phyloP scores from a whole-genome alignment of 2,888 invertebrate species.

The Rhyacophila evoluta region DNA sequence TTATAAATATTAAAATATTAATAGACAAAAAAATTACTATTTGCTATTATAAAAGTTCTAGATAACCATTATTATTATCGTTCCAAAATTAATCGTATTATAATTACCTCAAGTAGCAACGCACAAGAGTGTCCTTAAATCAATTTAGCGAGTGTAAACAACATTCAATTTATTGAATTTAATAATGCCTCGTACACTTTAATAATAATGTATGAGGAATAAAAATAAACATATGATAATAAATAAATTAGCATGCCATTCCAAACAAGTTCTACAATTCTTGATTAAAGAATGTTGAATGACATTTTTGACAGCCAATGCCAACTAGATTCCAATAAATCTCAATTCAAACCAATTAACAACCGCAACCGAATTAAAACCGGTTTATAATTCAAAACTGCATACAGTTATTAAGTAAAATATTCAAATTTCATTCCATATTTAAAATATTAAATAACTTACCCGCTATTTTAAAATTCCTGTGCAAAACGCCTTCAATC shows the following conservation, averaged over 20 bases:
- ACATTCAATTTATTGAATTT: no score
- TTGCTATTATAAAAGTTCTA: no score
- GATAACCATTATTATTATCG: no score
- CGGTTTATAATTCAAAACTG: neutral
- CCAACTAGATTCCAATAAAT: constrained; percentile 7
- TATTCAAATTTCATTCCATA: no score
- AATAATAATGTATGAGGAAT: no score
- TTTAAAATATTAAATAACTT: neutral
- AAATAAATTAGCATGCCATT: neutral
- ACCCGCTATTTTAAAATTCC: constrained; percentile 16
- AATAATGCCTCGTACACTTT: no score
- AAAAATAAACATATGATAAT: neutral
- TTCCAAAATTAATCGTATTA: no score
- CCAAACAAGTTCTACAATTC: neutral
- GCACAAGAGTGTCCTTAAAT: no score
- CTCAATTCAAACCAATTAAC: neutral
- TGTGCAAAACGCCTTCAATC: neutral
- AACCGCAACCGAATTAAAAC: neutral
- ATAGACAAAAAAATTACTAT: no score
- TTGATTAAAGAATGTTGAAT: neutral
- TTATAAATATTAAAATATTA: no score
- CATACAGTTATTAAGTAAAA: neutral
- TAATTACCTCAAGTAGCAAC: no score
- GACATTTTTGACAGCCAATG: constrained; percentile 10
- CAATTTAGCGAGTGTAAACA: no score